A percentile compares a stretch with the other conserved stretches of the same genome.
phyloP scores from a whole-genome alignment of 2,888 invertebrate genomes.

The Campoplex capitator region DNA sequence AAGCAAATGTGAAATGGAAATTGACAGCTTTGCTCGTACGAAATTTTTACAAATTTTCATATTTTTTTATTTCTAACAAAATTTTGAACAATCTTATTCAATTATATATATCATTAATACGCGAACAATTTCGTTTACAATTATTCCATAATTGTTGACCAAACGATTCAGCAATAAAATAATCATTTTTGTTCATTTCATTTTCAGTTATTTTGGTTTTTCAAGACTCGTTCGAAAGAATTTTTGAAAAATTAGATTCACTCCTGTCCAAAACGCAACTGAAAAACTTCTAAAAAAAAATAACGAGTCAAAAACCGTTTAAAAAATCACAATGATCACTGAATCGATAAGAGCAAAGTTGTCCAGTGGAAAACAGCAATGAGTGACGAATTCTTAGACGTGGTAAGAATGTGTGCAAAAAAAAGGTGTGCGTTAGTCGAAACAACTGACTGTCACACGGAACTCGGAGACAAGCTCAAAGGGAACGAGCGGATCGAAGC shows the following conservation, averaged over 20 bases:
- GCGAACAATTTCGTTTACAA: too few species aligned
- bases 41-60: neutral
- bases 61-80: neutral
- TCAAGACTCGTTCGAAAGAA: neutral
- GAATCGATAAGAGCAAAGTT: neutral
- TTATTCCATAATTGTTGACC: too few species aligned
- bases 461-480: constrained; percentile 44
- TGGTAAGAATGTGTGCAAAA: neutral
- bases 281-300: neutral
- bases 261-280: neutral
- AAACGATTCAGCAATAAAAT: too few species aligned
- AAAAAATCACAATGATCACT: neutral
- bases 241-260: neutral
- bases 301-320: neutral
- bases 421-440: constrained; percentile 35
- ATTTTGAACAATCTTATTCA: neutral
- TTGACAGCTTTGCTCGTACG: neutral
- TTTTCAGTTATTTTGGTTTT: neutral
- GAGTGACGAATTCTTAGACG: constrained; percentile 2
- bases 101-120: too few species aligned
- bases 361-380: neutral
- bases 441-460: constrained; percentile 39
- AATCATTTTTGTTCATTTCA: neutral
- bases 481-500: constrained; percentile 51
- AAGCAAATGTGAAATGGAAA: neutral